Base-by-base conservation (phyloP, 2,888 invertebrate genomes). In the Sminthurides aquaticus region DNA sequence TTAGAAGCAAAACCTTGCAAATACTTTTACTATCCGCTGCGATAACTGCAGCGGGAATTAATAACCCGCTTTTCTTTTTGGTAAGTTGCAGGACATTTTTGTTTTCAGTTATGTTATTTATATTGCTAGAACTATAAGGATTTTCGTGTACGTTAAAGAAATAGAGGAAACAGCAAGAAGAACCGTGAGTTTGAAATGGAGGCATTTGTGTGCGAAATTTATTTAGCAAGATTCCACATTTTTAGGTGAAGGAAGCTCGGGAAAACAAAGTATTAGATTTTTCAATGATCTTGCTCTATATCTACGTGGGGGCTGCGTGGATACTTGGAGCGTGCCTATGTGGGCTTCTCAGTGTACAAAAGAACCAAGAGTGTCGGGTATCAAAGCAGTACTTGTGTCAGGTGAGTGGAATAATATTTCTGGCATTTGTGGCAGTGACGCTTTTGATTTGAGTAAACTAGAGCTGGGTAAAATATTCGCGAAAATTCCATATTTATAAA, bases 321-420 rank as follows among this genome's bases (percentile, higher is more conserved):
- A 86, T 88, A 0, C 82, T 90, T 0, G 91, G 92, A 1, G 89
- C 90, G 76, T 85, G 86, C 2, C 86, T 87, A 0, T 90, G 91
- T 77, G 91, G 91, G 34, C 82, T 89, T 62, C 81, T 92, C 60
- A 88, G 91, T n/a, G 85, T 90, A 1, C 87, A 88, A 77, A 89
- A 89, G 76, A 88, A 86, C 54, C 87, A 87, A n/a, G 90, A 91
- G 77, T 92, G 91, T 77, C 83, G 90, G 59, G 90, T 92, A 65
- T 90, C 90, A 0, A 82, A 90, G 60, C 91, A 91, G 78, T 91
- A 91, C 78, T 83, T 92, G 48, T 89, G 88, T 60, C 81, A 81
- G 73, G 65, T 65, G 22, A 48, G 25, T 56, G 18, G 3, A 8
- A 11, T 43, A n/a, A n/a, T n/a, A n/a, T n/a, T n/a, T n/a, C n/a